Conservation (phyloP, 2,888 invertebrate species). For the Rhorus exstirpatorius region DNA sequence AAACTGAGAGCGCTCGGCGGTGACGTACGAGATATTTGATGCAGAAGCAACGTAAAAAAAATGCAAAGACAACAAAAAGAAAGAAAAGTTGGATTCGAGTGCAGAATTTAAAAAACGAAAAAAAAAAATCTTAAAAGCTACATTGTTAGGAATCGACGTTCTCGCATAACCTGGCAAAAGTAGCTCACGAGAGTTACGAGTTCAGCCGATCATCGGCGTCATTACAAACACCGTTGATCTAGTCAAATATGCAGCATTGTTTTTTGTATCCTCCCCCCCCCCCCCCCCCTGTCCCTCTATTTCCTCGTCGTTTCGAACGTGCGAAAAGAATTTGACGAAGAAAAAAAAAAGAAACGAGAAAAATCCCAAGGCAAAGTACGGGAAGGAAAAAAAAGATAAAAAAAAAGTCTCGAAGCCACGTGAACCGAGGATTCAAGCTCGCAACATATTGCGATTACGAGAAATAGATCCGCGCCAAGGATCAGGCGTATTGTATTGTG, state of each 20-base stretch:
- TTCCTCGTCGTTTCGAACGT: background rate
- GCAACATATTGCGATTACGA: constrained; percentile 63
- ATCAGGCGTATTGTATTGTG: constrained; percentile 31
- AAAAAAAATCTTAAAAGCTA: constrained; percentile 21
- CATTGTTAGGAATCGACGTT: constrained; percentile 36
- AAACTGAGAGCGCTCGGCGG: background rate
- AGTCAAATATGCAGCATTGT: constrained; percentile 10
- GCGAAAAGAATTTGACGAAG: constrained; percentile 12
- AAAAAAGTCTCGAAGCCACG: constrained; percentile 55
- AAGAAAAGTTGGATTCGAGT: background rate
- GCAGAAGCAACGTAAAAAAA: background rate
- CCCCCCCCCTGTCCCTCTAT: no score
- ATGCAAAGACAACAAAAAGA: background rate
- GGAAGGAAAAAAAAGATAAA: constrained; percentile 29
- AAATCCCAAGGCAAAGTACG: constrained; percentile 1
- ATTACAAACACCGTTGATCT: background rate
- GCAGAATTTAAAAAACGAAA: background rate
- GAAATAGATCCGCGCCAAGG: constrained; percentile 57
- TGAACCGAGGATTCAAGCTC: constrained; percentile 62
- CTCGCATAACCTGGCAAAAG: constrained; percentile 59
- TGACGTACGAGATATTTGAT: constrained; percentile 5
- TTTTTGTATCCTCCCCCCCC: background rate
- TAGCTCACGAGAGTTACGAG: constrained; percentile 26
- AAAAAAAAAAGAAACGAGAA: background rate
- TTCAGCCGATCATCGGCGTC: constrained; percentile 19